Conservation (phyloP, 2,888 invertebrate genomes). For the Ptychoptera albimana region DNA sequence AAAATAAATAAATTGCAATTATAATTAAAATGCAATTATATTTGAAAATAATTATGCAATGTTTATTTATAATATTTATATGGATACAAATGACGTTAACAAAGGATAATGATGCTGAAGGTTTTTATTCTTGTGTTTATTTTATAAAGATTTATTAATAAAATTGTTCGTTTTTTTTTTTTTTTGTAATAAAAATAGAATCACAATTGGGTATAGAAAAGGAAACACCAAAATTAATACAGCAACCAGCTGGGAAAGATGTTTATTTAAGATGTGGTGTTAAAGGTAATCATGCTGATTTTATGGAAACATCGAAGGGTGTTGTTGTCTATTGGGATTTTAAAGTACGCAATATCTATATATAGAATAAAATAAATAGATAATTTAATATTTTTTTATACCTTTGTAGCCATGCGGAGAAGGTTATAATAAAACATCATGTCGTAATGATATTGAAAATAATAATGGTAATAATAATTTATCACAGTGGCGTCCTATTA, state of each 20-base stretch:
- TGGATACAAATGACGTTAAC: no score
- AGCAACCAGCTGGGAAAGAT: slow-evolving; percentile 22
- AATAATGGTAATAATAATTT: not conserved
- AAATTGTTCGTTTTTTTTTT: not conserved
- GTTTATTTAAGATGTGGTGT: slow-evolving; percentile 22
- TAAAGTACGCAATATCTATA: slow-evolving; percentile 17
- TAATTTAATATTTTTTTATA: not conserved
- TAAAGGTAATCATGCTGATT: slow-evolving; percentile 17
- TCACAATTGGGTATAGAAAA: not conserved
- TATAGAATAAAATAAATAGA: no score
- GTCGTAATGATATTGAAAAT: slow-evolving; percentile 15
- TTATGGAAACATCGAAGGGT: slow-evolving; percentile 2
- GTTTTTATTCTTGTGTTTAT: not conserved
- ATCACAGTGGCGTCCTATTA: slow-evolving; percentile 20
- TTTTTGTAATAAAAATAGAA: slow-evolving; percentile 1
- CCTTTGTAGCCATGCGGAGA: slow-evolving; percentile 21
- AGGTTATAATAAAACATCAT: slow-evolving; percentile 13
- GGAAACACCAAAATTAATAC: slow-evolving; percentile 20
- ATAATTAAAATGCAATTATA: no score
- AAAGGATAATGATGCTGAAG: no score
- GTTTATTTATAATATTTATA: no score
- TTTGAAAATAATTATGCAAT: no score
- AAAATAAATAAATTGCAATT: no score
- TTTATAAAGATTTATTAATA: not conserved
- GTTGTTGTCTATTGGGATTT: slow-evolving; percentile 20